Percentiles rank a stretch among this genome's conserved stretches.
Conservation (phyloP, 2,888 invertebrate species). For the Harpalus rubripes region DNA sequence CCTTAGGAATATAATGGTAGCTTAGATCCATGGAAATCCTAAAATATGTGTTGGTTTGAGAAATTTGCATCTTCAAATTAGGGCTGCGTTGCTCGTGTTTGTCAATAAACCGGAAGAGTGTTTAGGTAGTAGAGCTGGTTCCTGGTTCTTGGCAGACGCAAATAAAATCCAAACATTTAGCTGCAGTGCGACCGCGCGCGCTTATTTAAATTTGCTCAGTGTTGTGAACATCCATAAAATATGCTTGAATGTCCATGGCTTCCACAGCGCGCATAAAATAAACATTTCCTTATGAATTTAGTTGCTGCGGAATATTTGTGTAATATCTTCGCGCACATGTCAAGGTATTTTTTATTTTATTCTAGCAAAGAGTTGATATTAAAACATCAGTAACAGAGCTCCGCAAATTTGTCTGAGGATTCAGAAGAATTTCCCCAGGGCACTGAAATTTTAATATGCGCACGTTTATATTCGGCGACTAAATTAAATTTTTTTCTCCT, state of each 20-base stretch:
- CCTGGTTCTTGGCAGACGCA: constrained; percentile 8
- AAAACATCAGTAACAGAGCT: constrained; percentile 59
- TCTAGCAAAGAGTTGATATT: constrained; percentile 60
- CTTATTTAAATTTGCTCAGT: constrained; percentile 45
- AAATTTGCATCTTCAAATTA: constrained; percentile 38
- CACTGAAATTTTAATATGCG: constrained; percentile 63
- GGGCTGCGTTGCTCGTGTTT: constrained; percentile 11
- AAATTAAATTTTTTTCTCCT: constrained; percentile 57
- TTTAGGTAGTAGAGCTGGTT: constrained; percentile 6
- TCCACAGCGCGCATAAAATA: constrained; percentile 52
- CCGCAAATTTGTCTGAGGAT: constrained; percentile 61
- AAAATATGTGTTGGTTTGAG: constrained; percentile 22
- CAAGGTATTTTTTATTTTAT: constrained; percentile 47
- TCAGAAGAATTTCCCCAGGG: constrained; percentile 57
- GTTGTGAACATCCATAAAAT: constrained; percentile 46
- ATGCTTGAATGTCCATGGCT: constrained; percentile 27
- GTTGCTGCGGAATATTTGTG: constrained; percentile 28
- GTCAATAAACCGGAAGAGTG: constrained; percentile 31
- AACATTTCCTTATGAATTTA: constrained; percentile 50
- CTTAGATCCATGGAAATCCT: constrained; percentile 7
- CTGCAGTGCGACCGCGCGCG: constrained; percentile 16
- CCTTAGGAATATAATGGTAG: background rate
- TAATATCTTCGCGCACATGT: constrained; percentile 51
- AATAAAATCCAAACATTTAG: constrained; percentile 43
- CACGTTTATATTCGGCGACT: constrained; percentile 56